Evolutionary conservation across 2,113 vertebrate genomes (phyloP), one percentile per base, ranked within the genome.

Genomic region (Mesocricetus auratus): DNA sequence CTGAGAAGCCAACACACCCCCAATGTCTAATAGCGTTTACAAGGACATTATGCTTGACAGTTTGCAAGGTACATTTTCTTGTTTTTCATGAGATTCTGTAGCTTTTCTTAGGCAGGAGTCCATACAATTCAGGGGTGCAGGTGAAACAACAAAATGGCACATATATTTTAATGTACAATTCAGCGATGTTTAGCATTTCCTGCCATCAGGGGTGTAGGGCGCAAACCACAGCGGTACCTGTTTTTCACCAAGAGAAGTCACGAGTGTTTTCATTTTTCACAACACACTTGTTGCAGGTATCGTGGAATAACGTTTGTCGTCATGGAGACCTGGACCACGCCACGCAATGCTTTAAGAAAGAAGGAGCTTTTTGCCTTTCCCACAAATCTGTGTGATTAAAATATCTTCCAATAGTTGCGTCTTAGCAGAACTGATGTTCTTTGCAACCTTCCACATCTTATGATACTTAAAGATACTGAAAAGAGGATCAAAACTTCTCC

Each of bases 381-480:
- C 16, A 74, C 62, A 68, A 69, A 42, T 64, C 22, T 0, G 29
- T 50, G 22, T 5, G 0, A 16, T 89, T 86, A 0, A 71, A 78
- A 93, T 62, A 69, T 66, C 42, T 86, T 85, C 94, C 66, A 36
- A 75, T 66, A 69, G 58, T 22, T 62, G 1, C 53, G 24, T 42
- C 68, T 91, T 56, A 64, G 24, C 42, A 36, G 33, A 69, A 81
- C 13, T 68, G 71, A 82, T 92, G 87, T 71, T 79, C 83, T 96
- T 64, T 90, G n/a, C 64, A 66, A 60, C n/a, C 8, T 15, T 89
- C 36, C 87, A 39, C 12, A 3, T 85, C 50, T 91, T 93, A 64
- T 66, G 81, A 26, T 39, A 36, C 93, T 79, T 66, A 93, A 90
- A 91, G 50, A 56, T 79, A 85, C 56, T 95, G 45, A 71, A 53